Percentiles rank a stretch among this genome's conserved stretches.
Conservation (phyloP, 2,888 invertebrate genomes). For the Malacosoma neustria region DNA sequence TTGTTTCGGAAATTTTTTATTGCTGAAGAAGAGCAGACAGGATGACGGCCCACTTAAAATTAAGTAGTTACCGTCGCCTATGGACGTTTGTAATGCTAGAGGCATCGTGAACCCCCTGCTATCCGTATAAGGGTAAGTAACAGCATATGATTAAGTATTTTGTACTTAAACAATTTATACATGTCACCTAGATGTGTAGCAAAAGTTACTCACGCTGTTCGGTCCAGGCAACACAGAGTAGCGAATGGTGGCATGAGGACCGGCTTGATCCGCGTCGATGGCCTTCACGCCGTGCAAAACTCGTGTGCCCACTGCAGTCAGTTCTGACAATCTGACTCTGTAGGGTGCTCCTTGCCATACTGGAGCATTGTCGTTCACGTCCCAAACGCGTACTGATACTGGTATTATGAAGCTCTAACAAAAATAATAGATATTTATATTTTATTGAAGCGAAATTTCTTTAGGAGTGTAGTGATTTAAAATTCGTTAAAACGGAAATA, state of each 20-base stretch:
- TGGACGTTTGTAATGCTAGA: too few relatives aligned
- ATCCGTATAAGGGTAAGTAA: too few relatives aligned
- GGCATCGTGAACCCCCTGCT: too few relatives aligned
- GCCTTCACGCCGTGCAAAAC: slow-evolving; percentile 88
- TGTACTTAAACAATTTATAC: too few relatives aligned
- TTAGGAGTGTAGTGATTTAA: too few relatives aligned
- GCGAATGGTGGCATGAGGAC: slow-evolving; percentile 90
- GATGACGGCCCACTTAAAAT: not conserved
- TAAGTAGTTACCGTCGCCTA: too few relatives aligned
- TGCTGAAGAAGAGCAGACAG: not conserved
- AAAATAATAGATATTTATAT: too few relatives aligned
- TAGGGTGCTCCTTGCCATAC: slow-evolving; percentile 88
- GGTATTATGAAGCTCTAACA: slow-evolving; percentile 84
- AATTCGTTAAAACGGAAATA: too few relatives aligned
- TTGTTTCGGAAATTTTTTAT: too few relatives aligned
- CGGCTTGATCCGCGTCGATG: slow-evolving; percentile 89
- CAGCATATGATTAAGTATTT: too few relatives aligned
- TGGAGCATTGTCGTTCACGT: slow-evolving; percentile 94
- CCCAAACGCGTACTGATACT: slow-evolving; percentile 89
- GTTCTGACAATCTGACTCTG: slow-evolving; percentile 88
- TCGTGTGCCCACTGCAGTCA: slow-evolving; percentile 80
- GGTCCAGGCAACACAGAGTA: slow-evolving; percentile 88
- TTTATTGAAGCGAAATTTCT: too few relatives aligned
- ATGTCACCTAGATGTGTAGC: too few relatives aligned
- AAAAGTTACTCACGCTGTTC: slow-evolving; percentile 74